phyloP scores from a whole-genome alignment of 2,888 invertebrate genomes.

The Drosophila differens region DNA sequence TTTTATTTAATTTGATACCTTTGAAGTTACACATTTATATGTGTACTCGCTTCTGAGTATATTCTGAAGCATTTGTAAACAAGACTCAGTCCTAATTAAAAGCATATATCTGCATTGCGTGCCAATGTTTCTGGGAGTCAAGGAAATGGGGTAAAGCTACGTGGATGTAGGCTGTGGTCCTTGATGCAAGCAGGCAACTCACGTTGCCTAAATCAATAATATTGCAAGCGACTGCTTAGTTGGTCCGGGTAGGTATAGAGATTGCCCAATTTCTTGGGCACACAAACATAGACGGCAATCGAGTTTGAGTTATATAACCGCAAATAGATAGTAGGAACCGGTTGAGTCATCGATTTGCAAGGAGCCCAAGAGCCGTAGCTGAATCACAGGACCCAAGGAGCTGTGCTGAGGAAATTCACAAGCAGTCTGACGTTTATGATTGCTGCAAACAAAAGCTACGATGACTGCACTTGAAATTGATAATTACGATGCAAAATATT shows the following conservation, averaged over 20 bases:
- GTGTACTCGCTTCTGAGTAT: neutral
- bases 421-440: constrained; percentile 70
- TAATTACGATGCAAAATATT: constrained; percentile 75
- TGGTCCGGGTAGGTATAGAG: neutral
- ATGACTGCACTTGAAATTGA: constrained; percentile 78
- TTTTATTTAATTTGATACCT: constrained; percentile 18
- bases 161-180: neutral
- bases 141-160: neutral
- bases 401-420: constrained; percentile 21
- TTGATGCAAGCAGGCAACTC: constrained; percentile 6
- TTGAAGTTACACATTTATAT: neutral
- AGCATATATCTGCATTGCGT: constrained; percentile 47
- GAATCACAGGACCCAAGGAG: neutral
- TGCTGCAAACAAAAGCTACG: constrained; percentile 77
- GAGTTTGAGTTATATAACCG: constrained; percentile 75
- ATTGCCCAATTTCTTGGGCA: constrained; percentile 44
- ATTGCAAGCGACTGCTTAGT: constrained; percentile 23
- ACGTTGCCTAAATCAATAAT: constrained; percentile 55
- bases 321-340: constrained; percentile 72
- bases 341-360: constrained; percentile 71
- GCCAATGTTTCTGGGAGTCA: neutral
- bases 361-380: constrained; percentile 7
- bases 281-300: constrained; percentile 53
- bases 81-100: constrained; percentile 63
- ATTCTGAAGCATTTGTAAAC: constrained; percentile 48